Evolutionary conservation across 1,140 invertebrate genomes (phyloP).

Genomic region (Drosophila persimilis): DNA sequence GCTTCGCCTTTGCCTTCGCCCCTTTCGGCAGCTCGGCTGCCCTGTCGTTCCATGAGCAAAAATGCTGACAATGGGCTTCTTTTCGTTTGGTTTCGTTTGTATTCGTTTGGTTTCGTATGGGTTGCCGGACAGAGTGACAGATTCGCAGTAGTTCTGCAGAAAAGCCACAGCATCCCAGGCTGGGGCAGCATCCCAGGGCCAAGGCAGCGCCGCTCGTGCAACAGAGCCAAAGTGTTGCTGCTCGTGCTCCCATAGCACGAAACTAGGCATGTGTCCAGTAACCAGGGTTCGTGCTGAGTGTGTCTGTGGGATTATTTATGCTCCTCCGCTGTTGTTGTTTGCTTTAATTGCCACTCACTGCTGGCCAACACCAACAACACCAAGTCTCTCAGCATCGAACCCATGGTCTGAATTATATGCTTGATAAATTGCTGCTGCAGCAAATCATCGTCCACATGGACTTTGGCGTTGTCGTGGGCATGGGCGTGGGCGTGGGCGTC

Average conservation of each 20-base stretch:
- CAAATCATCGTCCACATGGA: constrained; percentile 55
- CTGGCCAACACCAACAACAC: constrained; percentile 4
- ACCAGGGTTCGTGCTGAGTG: constrained; percentile 7
- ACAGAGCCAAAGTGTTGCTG: background rate
- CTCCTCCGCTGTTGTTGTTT: constrained; percentile 45
- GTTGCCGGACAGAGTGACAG: constrained; percentile 31
- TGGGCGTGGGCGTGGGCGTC: constrained; percentile 17
- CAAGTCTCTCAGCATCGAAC: constrained; percentile 7
- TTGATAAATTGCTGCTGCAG: constrained; percentile 65
- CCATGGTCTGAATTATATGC: constrained; percentile 58
- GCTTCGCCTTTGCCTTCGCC: background rate
- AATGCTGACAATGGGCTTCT: constrained; percentile 58
- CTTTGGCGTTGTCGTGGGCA: no score
- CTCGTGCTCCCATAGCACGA: background rate
- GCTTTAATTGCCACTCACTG: constrained; percentile 67
- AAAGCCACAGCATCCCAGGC: background rate
- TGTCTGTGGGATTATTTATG: constrained; percentile 34
- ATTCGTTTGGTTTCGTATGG: constrained; percentile 35
- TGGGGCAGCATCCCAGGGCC: background rate
- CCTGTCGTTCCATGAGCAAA: constrained; percentile 29
- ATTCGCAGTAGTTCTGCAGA: constrained; percentile 8
- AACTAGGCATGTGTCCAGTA: constrained; percentile 10
- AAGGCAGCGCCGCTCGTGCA: constrained; percentile 11
- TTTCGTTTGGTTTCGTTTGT: constrained; percentile 27
- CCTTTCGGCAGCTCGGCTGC: constrained; percentile 22